A percentile compares a stretch with the other conserved stretches of the same genome.
These are phyloP conservation scores for Lepilemur ruficaudatus DNA, from an alignment of 2,797 vertebrate genomes.

Conservation along the genomic window DNA sequence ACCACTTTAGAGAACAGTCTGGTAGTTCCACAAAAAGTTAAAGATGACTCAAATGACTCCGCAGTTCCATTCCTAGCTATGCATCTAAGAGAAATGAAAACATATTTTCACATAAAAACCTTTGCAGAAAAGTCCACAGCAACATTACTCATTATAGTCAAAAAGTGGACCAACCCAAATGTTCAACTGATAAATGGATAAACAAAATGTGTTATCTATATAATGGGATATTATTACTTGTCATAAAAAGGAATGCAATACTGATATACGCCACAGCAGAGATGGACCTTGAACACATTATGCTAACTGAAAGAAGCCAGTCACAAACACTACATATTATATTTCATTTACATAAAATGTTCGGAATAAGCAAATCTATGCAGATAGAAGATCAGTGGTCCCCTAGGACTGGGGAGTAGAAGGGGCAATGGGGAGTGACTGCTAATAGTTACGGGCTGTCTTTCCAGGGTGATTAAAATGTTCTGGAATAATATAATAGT, in stretches of 20 bases:
- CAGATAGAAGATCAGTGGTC: not conserved
- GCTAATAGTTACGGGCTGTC: not conserved
- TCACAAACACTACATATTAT: not conserved
- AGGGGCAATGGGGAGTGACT: not conserved
- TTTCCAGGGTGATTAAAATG: not conserved
- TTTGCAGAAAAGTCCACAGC: not conserved
- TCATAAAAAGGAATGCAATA: not conserved
- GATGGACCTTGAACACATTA: not conserved
- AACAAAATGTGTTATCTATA: not conserved
- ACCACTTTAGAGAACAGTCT: not conserved
- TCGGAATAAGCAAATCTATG: not conserved
- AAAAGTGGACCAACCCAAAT: not conserved
- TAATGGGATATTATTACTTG: not conserved
- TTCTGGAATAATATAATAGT: not conserved
- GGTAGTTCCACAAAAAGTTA: not conserved
- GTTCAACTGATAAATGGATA: not conserved
- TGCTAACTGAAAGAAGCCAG: not conserved
- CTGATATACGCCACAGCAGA: not conserved
- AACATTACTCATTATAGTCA: not conserved
- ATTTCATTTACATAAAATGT: not conserved
- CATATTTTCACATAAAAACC: not conserved
- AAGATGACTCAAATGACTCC: not conserved
- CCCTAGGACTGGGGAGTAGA: not conserved
- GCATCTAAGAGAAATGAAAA: not conserved
- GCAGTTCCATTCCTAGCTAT: not conserved